Percentiles rank a stretch among this genome's conserved stretches.
These are phyloP conservation scores for Octodon degus DNA, from an alignment of 2,113 vertebrate species.

Conservation along the genomic window DNA sequence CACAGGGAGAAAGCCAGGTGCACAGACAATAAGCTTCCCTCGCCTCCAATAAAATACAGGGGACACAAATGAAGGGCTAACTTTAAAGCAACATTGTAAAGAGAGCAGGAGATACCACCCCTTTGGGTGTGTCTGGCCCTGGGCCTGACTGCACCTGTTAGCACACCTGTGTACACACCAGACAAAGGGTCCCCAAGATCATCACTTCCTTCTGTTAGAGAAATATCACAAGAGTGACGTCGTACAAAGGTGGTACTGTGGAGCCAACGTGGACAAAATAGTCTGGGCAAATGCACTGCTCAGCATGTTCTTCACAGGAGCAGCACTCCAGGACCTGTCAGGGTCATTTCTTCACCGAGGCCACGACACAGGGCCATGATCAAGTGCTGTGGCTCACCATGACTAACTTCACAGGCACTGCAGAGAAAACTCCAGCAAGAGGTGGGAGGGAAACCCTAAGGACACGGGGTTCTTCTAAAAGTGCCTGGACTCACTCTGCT, in stretches of 20 bases:
- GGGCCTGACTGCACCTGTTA: neutral
- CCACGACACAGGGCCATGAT: neutral
- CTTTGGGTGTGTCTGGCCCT: neutral
- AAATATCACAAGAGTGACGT: neutral
- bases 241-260: neutral
- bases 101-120: neutral
- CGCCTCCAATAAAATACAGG: neutral
- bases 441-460: no score
- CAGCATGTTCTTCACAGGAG: rapidly evolving
- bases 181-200: neutral
- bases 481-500: neutral
- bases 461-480: neutral
- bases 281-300: neutral
- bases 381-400: rapidly evolving
- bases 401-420: no score
- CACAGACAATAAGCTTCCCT: neutral
- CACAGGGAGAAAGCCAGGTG: neutral
- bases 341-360: neutral
- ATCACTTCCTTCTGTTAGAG: neutral
- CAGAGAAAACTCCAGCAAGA: neutral
- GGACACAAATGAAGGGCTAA: neutral
- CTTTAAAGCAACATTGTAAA: neutral
- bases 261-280: neutral
- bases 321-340: no score
- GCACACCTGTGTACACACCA: neutral